Base-by-base conservation (phyloP, 2,888 invertebrate species). In the Parochlus steinenii region DNA sequence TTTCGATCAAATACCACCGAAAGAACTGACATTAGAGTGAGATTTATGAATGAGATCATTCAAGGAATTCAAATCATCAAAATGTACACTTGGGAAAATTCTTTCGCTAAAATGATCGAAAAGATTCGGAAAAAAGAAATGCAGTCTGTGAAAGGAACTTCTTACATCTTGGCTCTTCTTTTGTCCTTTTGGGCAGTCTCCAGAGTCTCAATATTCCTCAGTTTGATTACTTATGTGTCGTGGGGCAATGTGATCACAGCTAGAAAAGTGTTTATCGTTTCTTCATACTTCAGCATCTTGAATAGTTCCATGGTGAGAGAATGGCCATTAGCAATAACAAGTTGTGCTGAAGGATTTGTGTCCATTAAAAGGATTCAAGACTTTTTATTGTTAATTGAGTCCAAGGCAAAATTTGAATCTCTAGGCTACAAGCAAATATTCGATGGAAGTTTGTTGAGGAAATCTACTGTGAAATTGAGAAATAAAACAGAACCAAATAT, bases 31-130 rank as follows among this genome's bases (percentile, higher is more conserved):
- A 72, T 76, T 50, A 62, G 85, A 42, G 73, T 85, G 10, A 67
- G 75, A 40, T 62, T 81, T 8, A 83, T 83, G 78, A 76, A 74
- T 45, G 83, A 85, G 56, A 69, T 85, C 36, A 71, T 85, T 5
- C 64, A 65, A 40, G 82, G 81, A 1, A 80, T 85, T 45, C 69
- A 77, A 47, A 78, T 83, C 2, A 80, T 85, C 45, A 86, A 85
- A 61, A 82, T 85, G 81, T 85, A 82, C 47, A 74, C 81, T 2
- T 86, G 85, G 74, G 85, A 86, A 49, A 73, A 69, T 42, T 77
- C 81, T 1, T 85, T 83, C 47, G 70, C 73, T 35, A 64, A 67
- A 38, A 55, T 81, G 1, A 72, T 83, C 3, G 66, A 68, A 32
- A 55, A 64, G 36, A 62, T 78, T 6, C 61, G 83, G 52, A 71